Conservation (phyloP, 64 coral and sea anemone species). For the Dendronephthya gigantea region DNA sequence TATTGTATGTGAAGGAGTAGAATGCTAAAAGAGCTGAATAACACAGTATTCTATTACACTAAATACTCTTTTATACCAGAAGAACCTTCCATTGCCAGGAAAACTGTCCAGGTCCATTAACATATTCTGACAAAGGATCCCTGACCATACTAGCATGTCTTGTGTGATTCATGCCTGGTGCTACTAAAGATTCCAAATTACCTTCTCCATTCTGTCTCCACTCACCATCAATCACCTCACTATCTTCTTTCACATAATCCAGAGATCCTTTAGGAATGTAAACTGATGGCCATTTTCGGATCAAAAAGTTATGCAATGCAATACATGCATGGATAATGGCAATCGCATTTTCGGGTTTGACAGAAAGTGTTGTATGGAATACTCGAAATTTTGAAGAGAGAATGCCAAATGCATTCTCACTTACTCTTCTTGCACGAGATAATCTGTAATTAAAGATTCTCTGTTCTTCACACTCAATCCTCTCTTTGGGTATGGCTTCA, state of each 20-base stretch:
- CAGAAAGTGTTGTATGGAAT: neutral
- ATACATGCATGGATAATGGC: neutral
- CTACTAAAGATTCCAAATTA: neutral
- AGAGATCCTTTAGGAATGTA: neutral
- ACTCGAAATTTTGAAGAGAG: neutral
- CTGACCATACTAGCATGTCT: neutral
- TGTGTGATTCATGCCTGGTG: neutral
- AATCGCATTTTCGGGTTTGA: neutral
- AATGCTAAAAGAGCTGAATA: too few relatives aligned
- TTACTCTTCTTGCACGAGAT: neutral
- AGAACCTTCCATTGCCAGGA: neutral
- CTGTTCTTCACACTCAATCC: neutral
- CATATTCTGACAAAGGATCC: neutral
- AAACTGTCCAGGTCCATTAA: neutral
- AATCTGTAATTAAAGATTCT: neutral
- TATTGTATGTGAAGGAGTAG: too few relatives aligned
- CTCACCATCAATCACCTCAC: neutral
- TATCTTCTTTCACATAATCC: neutral
- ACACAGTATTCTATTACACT: too few relatives aligned
- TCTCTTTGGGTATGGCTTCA: neutral
- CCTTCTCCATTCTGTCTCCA: too few relatives aligned
- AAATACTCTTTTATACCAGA: neutral
- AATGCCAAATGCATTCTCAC: slow-evolving; percentile 3
- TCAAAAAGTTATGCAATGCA: neutral
- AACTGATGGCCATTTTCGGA: too few relatives aligned